Conservation (phyloP, 2,113 vertebrate species). For the Egretta garzetta region DNA sequence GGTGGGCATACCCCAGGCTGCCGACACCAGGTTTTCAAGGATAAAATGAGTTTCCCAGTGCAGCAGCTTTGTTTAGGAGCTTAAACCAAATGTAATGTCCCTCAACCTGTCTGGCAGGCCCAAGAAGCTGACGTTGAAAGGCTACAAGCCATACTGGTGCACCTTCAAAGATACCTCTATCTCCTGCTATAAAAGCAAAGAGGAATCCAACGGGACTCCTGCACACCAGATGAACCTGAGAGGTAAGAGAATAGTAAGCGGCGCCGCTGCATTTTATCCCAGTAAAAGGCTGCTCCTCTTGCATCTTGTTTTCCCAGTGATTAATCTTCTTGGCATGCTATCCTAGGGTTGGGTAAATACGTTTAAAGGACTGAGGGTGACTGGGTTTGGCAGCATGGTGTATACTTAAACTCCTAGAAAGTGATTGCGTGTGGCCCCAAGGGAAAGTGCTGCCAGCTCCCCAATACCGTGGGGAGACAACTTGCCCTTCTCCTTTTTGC, state of each 20-base stretch:
- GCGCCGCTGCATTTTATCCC: neutral
- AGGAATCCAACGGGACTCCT: slow-evolving; percentile 92
- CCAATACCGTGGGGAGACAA: fast-evolving
- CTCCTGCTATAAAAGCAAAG: slow-evolving; percentile 98
- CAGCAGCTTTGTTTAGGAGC: neutral
- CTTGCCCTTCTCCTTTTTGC: neutral
- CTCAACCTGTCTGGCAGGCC: slow-evolving; percentile 75
- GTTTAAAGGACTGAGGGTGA: neutral
- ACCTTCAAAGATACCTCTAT: slow-evolving; percentile 99
- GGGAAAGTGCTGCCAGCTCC: neutral
- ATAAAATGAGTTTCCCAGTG: neutral
- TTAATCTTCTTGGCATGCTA: neutral
- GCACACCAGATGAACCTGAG: slow-evolving; percentile 96
- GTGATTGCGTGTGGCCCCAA: fast-evolving
- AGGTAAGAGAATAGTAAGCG: slow-evolving; percentile 73
- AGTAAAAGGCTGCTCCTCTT: neutral
- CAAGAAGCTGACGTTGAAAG: slow-evolving; percentile 98
- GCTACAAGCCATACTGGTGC: slow-evolving; percentile 98
- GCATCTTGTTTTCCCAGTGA: neutral
- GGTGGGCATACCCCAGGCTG: neutral
- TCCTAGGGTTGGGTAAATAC: neutral
- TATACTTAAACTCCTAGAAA: neutral
- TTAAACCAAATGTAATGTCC: neutral
- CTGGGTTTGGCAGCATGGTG: neutral
- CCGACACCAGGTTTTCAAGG: neutral